Evolutionary conservation across 2,888 invertebrate species (phyloP).

Genomic region (Tryphoninae sp.): DNA sequence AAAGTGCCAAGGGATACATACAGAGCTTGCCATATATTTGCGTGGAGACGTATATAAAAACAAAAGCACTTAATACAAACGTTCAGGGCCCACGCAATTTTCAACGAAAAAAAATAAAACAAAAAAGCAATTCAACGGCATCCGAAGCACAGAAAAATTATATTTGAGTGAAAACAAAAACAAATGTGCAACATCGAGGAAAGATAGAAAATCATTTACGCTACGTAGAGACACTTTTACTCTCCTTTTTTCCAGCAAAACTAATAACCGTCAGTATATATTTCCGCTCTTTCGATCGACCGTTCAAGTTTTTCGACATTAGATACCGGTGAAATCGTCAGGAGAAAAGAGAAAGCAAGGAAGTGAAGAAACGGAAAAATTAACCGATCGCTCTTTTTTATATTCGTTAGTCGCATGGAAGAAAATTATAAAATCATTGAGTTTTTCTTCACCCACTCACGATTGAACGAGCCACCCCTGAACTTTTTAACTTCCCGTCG

Average conservation of each 20-base stretch:
- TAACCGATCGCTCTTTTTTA: slow-evolving; percentile 69
- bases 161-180: slow-evolving; percentile 31
- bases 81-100: neutral
- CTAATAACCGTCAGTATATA: slow-evolving; percentile 49
- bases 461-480: slow-evolving; percentile 66
- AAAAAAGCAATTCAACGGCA: slow-evolving; percentile 27
- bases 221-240: slow-evolving; percentile 62
- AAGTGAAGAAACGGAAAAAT: slow-evolving; percentile 29
- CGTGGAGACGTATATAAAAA: slow-evolving; percentile 50
- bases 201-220: slow-evolving; percentile 58
- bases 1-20: slow-evolving; percentile 74
- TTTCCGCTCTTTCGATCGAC: slow-evolving; percentile 60
- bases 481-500: slow-evolving; percentile 70
- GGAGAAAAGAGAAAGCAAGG: slow-evolving; percentile 57
- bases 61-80: slow-evolving; percentile 17
- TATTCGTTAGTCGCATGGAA: slow-evolving; percentile 64
- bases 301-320: slow-evolving; percentile 58
- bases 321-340: slow-evolving; percentile 49
- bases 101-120: slow-evolving; percentile 8
- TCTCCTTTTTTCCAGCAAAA: slow-evolving; percentile 63
- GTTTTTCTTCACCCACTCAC: slow-evolving; percentile 58
- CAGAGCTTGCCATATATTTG: slow-evolving; percentile 55
- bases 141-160: slow-evolving; percentile 17
- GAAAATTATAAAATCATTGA: slow-evolving; percentile 28
- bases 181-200: slow-evolving; percentile 50